Evolutionary conservation across 2,797 vertebrate genomes (phyloP), one percentile per base, ranked within the genome.

Genomic region (Phataginus tricuspis): DNA sequence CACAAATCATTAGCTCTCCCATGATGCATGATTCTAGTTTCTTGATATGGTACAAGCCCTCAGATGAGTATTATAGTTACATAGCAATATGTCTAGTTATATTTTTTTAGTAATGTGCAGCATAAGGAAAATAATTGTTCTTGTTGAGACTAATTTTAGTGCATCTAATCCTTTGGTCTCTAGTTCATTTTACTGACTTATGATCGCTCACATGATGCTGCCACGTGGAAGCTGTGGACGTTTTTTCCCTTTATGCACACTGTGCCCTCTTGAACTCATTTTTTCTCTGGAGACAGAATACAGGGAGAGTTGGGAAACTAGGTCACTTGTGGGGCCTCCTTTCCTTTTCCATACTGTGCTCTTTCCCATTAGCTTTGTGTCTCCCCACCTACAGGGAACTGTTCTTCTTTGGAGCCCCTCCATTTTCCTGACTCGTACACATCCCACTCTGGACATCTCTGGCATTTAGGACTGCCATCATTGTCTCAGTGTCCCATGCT

Each of bases 251-350:
- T 69, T 77, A 31, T 55, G 21, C 10, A 45, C 39, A 53, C 21
- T 57, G 19, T 68, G 3, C 29, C 77, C 68, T 92, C 68, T 78
- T 83, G 29, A 90, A 27, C 59, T 92, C 49, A 63, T 93, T 86
- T 68, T 12, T 49, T 90, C 13, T 89, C 75, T 77, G 23, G 74
- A 86, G 80, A 96, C 29, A 78, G 15, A 66, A 64, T 77, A 25
- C 23, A 90, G 45, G 23, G 64, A 86, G 34, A 82, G 53, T 53
- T 96, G 72, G 45, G 42, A 80, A 96, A 90, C 91, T 31, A 91
- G 80, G 29, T 86, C 64, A 93, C 86, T 37, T 55, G 53, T 69
- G 51, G 31, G 78, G 15, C 49, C 66, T 86, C 72, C 37, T 93
- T 80, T 25, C 39, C 74, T 96, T 94, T 95, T 63, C 66, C 37